A percentile compares a stretch with the other conserved stretches of the same genome.
These are phyloP conservation scores for Flexamia atlantica DNA, from an alignment of 2,888 invertebrate genomes.

Conservation along the genomic window DNA sequence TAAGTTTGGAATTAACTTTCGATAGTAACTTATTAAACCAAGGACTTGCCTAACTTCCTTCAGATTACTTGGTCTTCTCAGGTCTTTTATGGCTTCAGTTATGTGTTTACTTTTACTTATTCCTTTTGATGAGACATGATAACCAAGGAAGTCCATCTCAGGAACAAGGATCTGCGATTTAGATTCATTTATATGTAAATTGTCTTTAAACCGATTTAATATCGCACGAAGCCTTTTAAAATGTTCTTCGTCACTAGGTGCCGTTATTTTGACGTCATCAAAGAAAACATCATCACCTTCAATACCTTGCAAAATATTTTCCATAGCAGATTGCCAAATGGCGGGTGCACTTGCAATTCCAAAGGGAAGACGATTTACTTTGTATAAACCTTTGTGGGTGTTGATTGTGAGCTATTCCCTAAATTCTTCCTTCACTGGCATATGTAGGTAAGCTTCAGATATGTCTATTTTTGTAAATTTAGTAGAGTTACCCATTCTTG, in stretches of 20 bases:
- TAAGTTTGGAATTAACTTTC: neutral
- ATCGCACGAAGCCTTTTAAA: neutral
- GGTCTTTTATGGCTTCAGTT: neutral
- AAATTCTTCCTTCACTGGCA: neutral
- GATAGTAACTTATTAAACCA: neutral
- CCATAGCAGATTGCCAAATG: neutral
- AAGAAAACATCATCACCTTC: neutral
- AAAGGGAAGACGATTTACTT: neutral
- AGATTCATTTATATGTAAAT: neutral
- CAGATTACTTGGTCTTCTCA: neutral
- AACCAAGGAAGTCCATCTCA: slow-evolving; percentile 17
- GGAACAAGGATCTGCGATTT: neutral
- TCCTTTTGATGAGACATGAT: neutral
- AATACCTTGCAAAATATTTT: neutral
- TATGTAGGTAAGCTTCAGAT: neutral
- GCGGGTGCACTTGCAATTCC: slow-evolving; percentile 22
- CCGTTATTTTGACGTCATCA: slow-evolving; percentile 14
- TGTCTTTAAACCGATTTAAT: neutral
- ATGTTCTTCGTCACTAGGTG: neutral
- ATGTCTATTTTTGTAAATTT: neutral
- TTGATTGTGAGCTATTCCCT: neutral
- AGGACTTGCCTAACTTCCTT: neutral
- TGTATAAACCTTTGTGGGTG: neutral
- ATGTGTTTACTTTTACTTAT: slow-evolving; percentile 16
- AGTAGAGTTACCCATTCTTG: neutral